Evolutionary conservation across 2,797 vertebrate species (phyloP).

Genomic region (Silurus lanzhouensis): DNA sequence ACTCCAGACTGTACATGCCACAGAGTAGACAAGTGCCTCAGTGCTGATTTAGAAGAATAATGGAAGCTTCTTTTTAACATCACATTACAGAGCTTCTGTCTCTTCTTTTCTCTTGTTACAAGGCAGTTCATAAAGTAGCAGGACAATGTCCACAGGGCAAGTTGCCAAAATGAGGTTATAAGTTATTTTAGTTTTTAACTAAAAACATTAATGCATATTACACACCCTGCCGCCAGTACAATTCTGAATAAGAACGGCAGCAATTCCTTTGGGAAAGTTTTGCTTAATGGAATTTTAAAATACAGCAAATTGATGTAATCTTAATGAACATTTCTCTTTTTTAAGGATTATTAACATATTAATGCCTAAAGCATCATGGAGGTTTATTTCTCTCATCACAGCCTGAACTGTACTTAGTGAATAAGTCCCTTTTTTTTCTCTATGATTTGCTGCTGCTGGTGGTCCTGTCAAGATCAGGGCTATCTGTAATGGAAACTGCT

Average conservation of each 20-base stretch:
- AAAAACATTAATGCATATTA: conserved; percentile 16
- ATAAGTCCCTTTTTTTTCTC: background rate
- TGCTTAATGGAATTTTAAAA: conserved; percentile 37
- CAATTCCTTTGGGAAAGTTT: conserved; percentile 11
- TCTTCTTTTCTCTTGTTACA: background rate
- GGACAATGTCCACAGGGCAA: background rate
- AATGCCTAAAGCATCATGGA: background rate
- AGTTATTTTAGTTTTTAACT: conserved; percentile 10
- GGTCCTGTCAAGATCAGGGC: background rate
- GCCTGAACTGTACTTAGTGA: conserved; percentile 18
- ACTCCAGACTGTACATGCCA: background rate
- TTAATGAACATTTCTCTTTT: conserved; percentile 6
- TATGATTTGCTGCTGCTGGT: background rate
- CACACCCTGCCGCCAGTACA: background rate
- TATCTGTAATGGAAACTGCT: background rate
- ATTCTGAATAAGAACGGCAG: background rate
- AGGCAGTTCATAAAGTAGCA: conserved; percentile 10
- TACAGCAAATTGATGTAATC: conserved; percentile 23
- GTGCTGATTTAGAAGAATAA: conserved; percentile 10
- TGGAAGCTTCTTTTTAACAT: conserved; percentile 9
- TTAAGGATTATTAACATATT: conserved; percentile 28
- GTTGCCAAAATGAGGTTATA: conserved; percentile 26
- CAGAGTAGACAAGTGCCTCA: background rate
- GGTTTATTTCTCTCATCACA: conserved; percentile 14
- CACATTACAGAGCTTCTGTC: background rate